A percentile compares a stretch with the other conserved stretches of the same genome.
Conservation (phyloP, 2,113 vertebrate genomes). For the Columba livia region DNA sequence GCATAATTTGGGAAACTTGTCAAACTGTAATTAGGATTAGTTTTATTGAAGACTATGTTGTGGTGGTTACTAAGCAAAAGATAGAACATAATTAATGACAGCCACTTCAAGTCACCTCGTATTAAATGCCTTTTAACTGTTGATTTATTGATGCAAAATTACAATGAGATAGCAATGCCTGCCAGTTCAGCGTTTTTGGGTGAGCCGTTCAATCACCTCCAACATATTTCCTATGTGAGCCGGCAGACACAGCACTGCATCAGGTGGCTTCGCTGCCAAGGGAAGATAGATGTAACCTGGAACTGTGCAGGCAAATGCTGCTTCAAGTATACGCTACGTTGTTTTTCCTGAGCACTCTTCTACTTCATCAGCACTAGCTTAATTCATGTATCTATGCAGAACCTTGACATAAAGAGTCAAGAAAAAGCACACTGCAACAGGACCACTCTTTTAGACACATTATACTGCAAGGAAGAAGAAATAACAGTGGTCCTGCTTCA, state of each 20-base stretch:
- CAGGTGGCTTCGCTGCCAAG: background rate
- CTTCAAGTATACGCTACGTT: background rate
- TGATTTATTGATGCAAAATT: slow-evolving; percentile 53
- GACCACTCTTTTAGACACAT: background rate
- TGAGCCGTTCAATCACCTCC: background rate
- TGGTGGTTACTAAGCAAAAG: slow-evolving; percentile 52
- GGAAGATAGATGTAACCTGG: slow-evolving; percentile 1
- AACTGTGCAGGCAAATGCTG: background rate
- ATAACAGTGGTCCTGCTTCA: background rate
- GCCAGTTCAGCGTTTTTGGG: slow-evolving; percentile 28
- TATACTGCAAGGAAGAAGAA: background rate
- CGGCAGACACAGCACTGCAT: background rate
- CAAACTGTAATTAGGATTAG: slow-evolving; percentile 53
- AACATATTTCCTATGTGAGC: background rate
- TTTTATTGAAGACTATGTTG: slow-evolving; percentile 52
- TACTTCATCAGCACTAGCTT: background rate
- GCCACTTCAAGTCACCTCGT: slow-evolving; percentile 34
- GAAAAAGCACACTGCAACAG: background rate
- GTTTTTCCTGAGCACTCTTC: background rate
- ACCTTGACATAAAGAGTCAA: background rate
- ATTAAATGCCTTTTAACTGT: slow-evolving; percentile 49
- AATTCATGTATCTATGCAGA: background rate
- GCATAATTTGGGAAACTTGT: slow-evolving; percentile 49
- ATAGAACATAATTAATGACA: slow-evolving; percentile 35
- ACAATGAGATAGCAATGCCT: background rate